These are phyloP conservation scores for Scomber japonicus DNA, from an alignment of 2,113 vertebrate genomes.

Conservation along the genomic window DNA sequence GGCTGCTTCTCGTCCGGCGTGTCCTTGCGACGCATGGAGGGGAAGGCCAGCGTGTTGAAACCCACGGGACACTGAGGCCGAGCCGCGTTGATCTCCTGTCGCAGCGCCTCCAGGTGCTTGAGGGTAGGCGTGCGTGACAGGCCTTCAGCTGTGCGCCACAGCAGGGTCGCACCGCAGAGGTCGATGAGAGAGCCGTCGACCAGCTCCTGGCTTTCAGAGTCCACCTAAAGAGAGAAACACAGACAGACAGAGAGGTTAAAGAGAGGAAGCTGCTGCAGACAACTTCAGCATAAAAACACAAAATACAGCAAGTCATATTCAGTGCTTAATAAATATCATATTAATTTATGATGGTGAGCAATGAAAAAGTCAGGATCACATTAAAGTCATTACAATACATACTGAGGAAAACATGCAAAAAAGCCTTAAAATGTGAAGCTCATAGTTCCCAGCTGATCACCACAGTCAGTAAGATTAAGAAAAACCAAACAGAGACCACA, in stretches of 20 bases:
- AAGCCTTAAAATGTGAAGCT: too few species aligned
- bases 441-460: too few species aligned
- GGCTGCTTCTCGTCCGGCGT: constrained; percentile 98
- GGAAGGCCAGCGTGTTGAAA: constrained; percentile 98
- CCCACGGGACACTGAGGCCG: constrained; percentile 98
- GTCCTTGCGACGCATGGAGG: constrained; percentile 98
- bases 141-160: constrained; percentile 98
- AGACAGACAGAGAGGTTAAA: not conserved
- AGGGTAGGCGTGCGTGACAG: constrained; percentile 95
- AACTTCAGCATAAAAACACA: not conserved
- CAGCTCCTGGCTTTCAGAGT: constrained; percentile 94
- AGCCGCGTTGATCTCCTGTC: constrained; percentile 97
- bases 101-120: constrained; percentile 96
- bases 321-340: too few species aligned
- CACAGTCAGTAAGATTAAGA: too few species aligned
- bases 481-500: too few species aligned
- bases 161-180: constrained; percentile 94
- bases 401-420: too few species aligned
- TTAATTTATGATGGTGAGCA: not conserved
- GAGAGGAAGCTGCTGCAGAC: too few species aligned
- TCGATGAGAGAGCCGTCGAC: constrained; percentile 97
- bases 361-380: not conserved
- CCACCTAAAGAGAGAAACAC: constrained; percentile 86
- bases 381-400: not conserved
- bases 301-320: not conserved